Evolutionary conservation across 1,140 invertebrate species (phyloP).

Genomic region (Eriosoma lanigerum): DNA sequence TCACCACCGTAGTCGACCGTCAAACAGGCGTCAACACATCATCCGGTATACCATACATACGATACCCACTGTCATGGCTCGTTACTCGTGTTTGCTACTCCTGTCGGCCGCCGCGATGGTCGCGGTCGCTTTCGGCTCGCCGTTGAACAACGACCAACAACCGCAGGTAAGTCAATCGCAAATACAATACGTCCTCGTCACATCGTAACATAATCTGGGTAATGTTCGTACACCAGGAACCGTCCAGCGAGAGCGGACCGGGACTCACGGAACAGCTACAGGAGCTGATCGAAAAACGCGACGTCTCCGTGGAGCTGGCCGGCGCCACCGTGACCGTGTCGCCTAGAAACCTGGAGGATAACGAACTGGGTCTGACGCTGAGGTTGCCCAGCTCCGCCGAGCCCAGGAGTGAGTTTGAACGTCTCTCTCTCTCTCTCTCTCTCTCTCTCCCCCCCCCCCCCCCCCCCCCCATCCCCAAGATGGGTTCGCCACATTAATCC

Average conservation of each 20-base stretch:
- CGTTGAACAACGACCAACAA: slow-evolving; percentile 8
- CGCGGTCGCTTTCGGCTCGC: neutral
- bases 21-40: neutral
- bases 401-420: slow-evolving; percentile 56
- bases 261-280: slow-evolving; percentile 70
- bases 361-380: slow-evolving; percentile 71
- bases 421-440: no score
- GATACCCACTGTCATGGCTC: slow-evolving; percentile 16
- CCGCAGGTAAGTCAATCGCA: neutral
- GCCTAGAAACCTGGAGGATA: slow-evolving; percentile 72
- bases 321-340: slow-evolving; percentile 73
- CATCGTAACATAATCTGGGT: no score
- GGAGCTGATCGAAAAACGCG: slow-evolving; percentile 72
- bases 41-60: neutral
- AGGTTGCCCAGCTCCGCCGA: slow-evolving; percentile 67
- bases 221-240: slow-evolving; percentile 5
- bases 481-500: neutral
- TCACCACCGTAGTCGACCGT: neutral
- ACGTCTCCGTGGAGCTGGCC: slow-evolving; percentile 74
- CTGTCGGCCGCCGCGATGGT: neutral
- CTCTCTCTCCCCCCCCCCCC: no score
- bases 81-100: slow-evolving; percentile 11
- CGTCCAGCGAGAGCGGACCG: slow-evolving; percentile 60
- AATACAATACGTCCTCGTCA: neutral
- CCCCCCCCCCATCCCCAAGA: no score